Conservation (phyloP, 2,797 vertebrate genomes). For the Melanotaenia boesemani region DNA sequence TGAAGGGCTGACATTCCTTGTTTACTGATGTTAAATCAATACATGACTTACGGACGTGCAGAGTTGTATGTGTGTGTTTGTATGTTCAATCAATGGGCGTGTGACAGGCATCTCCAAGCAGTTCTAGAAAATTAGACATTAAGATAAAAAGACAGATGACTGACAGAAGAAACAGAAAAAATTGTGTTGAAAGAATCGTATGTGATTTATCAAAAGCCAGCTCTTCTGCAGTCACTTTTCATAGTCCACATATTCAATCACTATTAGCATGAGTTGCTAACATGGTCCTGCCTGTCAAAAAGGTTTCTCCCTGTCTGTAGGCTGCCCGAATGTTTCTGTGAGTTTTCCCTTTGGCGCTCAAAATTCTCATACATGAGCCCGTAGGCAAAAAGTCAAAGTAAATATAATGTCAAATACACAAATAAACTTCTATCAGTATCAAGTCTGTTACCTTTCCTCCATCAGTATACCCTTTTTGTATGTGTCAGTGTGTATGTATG, state of each 20-base stretch:
- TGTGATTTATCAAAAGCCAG: not conserved
- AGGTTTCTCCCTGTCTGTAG: not conserved
- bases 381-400: constrained; percentile 29
- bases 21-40: constrained; percentile 69
- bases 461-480: constrained; percentile 53
- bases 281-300: not conserved
- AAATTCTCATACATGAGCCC: constrained; percentile 20
- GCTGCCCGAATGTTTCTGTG: constrained; percentile 1
- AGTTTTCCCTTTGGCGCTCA: constrained; percentile 42
- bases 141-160: constrained; percentile 31
- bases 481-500: constrained; percentile 19
- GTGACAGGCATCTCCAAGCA: constrained; percentile 42
- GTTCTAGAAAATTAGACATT: constrained; percentile 41
- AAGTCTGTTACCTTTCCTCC: constrained; percentile 48
- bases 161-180: constrained; percentile 31
- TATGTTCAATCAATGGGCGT: constrained; percentile 51
- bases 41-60: constrained; percentile 46
- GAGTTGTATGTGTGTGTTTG: constrained; percentile 22
- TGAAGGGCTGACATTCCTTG: constrained; percentile 48
- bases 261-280: not conserved
- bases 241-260: not conserved
- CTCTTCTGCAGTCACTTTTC: not conserved
- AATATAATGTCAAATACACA: constrained; percentile 35
- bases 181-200: not conserved
- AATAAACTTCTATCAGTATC: constrained; percentile 54